Conservation (phyloP, 2,113 vertebrate genomes). For the Eupsittula cactorum region DNA sequence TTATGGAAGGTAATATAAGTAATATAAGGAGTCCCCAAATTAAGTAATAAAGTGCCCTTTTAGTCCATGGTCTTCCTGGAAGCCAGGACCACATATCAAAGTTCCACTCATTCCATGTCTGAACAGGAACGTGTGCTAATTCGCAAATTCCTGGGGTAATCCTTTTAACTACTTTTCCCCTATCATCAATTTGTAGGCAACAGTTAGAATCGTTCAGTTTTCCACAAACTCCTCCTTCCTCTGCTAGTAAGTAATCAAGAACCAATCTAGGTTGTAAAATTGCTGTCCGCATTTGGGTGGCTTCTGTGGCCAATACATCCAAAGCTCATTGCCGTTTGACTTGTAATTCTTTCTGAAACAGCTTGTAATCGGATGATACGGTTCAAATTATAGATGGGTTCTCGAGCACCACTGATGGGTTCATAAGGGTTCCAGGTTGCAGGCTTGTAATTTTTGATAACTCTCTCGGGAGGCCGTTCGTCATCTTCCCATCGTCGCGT, state of each 20-base stretch:
- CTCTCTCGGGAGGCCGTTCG: rapidly evolving
- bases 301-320: rapidly evolving
- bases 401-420: background rate
- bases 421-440: background rate
- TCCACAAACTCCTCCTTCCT: background rate
- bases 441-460: background rate
- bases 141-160: background rate
- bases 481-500: background rate
- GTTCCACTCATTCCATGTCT: background rate
- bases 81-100: background rate
- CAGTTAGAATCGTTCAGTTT: background rate
- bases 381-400: background rate
- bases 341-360: background rate
- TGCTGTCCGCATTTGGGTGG: background rate
- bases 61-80: background rate
- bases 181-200: background rate
- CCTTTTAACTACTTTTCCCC: too few relatives aligned
- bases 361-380: background rate
- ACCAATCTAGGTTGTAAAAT: background rate
- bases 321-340: too few relatives aligned
- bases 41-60: background rate
- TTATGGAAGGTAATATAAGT: too few relatives aligned
- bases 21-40: too few relatives aligned
- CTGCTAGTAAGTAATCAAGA: background rate
- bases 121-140: background rate